These are phyloP conservation scores for Columba guinea DNA, from an alignment of 2,797 vertebrate genomes.

Conservation along the genomic window DNA sequence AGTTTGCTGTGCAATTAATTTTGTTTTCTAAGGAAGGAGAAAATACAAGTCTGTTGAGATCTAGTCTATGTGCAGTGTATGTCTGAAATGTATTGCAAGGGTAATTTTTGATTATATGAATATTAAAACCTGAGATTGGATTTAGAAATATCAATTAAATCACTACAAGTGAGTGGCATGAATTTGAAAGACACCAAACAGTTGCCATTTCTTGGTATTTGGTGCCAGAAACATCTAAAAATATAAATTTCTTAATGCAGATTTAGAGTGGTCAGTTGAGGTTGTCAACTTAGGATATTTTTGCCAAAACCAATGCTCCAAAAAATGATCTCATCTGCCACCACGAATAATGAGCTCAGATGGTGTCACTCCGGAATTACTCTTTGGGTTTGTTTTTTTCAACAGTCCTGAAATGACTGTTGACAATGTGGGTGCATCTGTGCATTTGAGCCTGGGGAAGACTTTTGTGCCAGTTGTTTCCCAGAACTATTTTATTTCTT, in stretches of 20 bases:
- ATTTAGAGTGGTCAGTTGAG: not conserved
- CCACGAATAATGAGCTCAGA: not conserved
- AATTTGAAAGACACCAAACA: not conserved
- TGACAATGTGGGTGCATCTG: not conserved
- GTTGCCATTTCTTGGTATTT: not conserved
- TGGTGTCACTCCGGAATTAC: not conserved
- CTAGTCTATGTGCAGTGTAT: not conserved
- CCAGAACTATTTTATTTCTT: not conserved
- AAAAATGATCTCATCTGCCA: not conserved
- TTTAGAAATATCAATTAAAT: conserved; percentile 23
- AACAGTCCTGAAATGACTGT: not conserved
- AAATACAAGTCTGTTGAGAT: not conserved
- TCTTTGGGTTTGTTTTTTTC: conserved; percentile 11
- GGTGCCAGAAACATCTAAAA: not conserved
- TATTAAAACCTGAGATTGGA: not conserved
- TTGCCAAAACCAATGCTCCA: not conserved
- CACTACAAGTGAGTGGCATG: not conserved
- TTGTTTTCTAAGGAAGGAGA: not conserved
- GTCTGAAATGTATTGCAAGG: not conserved
- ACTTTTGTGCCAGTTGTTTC: not conserved
- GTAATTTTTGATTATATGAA: not conserved
- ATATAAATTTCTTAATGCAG: not conserved
- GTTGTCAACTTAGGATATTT: not conserved
- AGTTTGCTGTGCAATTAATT: conserved; percentile 11
- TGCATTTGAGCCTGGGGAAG: not conserved